A percentile compares a stretch with the other conserved stretches of the same genome.
Evolutionary conservation across 2,888 invertebrate genomes (phyloP).

Genomic region (Eupithecia insigniata): DNA sequence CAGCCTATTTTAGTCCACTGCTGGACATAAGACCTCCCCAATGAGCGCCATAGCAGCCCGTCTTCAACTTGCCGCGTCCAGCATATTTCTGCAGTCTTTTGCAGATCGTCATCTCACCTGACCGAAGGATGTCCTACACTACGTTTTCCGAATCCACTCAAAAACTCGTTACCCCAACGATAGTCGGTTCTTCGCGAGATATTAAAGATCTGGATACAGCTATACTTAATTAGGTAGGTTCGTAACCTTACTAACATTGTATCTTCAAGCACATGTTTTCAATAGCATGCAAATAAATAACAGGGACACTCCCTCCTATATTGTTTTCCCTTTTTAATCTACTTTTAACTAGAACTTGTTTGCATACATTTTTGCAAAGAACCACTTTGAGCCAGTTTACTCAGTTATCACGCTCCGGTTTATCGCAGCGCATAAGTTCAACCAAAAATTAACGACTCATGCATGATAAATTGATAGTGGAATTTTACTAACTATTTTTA

Average conservation of each 20-base stretch:
- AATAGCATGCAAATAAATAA: not conserved
- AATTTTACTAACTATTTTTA: not conserved
- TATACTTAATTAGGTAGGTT: not conserved
- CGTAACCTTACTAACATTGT: not conserved
- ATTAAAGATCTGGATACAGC: no score
- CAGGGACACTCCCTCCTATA: slow-evolving; percentile 1
- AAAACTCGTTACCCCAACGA: no score
- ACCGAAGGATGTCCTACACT: no score
- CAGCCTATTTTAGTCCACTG: no score
- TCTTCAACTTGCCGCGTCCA: no score
- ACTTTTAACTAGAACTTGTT: slow-evolving; percentile 22
- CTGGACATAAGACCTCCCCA: no score
- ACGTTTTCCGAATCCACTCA: no score
- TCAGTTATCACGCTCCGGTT: slow-evolving; percentile 11
- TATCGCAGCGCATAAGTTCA: slow-evolving; percentile 21
- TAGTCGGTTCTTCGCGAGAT: no score
- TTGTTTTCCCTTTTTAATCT: slow-evolving; percentile 7
- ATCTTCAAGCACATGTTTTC: not conserved
- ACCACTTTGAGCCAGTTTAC: slow-evolving; percentile 27
- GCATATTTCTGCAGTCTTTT: no score
- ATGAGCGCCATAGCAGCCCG: no score
- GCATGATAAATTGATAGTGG: not conserved
- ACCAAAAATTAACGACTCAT: slow-evolving; percentile 7
- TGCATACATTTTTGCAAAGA: slow-evolving; percentile 11
- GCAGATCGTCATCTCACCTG: no score